These are phyloP conservation scores for Hemiscyllium ocellatum DNA, from an alignment of 2,113 vertebrate genomes.

Conservation along the genomic window DNA sequence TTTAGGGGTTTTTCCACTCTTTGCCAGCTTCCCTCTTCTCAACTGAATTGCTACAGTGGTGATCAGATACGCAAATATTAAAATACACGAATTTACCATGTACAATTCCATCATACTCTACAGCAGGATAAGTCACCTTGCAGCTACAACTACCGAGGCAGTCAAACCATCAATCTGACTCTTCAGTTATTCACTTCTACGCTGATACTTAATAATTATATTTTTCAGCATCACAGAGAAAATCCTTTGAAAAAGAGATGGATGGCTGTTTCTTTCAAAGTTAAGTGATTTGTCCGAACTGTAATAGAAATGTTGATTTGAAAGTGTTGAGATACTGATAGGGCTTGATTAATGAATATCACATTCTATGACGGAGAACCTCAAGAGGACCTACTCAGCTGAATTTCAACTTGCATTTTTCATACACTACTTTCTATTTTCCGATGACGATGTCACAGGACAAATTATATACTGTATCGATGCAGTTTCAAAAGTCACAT, in stretches of 20 bases:
- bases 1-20: neutral
- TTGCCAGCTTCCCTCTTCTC: neutral
- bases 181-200: neutral
- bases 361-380: neutral
- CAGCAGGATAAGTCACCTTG: neutral
- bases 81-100: neutral
- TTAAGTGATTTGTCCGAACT: neutral
- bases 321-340: neutral
- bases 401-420: neutral
- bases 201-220: neutral
- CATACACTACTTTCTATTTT: neutral
- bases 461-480: neutral
- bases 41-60: neutral
- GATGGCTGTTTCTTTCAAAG: neutral
- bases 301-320: constrained; percentile 4
- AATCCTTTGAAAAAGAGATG: neutral
- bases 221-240: neutral
- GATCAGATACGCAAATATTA: neutral
- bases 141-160: no score
- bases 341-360: neutral
- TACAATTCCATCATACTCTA: neutral
- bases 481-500: neutral
- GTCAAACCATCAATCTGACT: neutral
- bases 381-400: neutral
- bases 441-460: neutral